Percentiles rank a stretch among this genome's conserved stretches.
Evolutionary conservation across 2,888 invertebrate genomes (phyloP).

Genomic region (Suillia variegata): DNA sequence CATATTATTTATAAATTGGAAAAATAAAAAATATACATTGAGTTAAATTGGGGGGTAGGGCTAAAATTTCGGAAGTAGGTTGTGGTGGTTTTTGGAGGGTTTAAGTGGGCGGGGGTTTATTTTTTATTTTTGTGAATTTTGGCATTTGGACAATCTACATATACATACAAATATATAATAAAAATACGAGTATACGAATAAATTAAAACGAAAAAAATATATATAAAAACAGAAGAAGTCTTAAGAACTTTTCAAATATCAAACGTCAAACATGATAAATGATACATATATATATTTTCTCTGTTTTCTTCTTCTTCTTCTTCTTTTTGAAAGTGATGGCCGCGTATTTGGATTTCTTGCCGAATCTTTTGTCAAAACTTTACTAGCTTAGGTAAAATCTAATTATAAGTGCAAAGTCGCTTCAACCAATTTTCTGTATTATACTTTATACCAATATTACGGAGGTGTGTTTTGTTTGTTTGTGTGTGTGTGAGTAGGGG

Average conservation of each 20-base stretch:
- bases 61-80: too few species aligned
- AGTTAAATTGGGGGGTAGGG: too few species aligned
- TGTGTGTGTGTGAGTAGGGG: too few species aligned
- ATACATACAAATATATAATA: slow-evolving; percentile 17
- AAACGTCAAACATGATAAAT: not conserved
- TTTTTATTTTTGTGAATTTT: not conserved
- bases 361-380: too few species aligned
- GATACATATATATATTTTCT: too few species aligned
- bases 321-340: too few species aligned
- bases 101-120: not conserved
- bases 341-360: too few species aligned
- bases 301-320: too few species aligned
- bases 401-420: slow-evolving; percentile 1
- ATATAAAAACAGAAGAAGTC: too few species aligned
- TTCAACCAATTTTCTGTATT: not conserved
- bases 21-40: slow-evolving; percentile 12
- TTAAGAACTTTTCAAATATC: not conserved
- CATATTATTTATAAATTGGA: slow-evolving; percentile 23
- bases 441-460: not conserved
- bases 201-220: not conserved
- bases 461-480: too few species aligned
- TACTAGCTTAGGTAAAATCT: too few species aligned
- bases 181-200: not conserved
- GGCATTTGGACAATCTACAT: slow-evolving; percentile 9
- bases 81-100: too few species aligned